Evolutionary conservation across 2,888 invertebrate species (phyloP).

Genomic region (Melieria crassipennis): DNA sequence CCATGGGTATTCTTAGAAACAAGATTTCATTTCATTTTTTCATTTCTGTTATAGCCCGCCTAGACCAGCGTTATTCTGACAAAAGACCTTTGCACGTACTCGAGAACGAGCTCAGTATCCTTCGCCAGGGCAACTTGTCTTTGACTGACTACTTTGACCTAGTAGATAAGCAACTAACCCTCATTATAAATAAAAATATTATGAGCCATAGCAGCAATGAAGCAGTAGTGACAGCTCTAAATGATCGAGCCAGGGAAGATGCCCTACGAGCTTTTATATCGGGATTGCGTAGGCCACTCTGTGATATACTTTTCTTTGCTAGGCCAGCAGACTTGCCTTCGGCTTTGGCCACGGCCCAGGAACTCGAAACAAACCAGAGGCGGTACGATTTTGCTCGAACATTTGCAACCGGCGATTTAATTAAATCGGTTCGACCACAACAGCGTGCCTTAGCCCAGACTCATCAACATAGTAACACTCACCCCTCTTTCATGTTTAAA

Average conservation of each 20-base stretch:
- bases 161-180: conserved; percentile 36
- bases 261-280: conserved; percentile 38
- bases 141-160: conserved; percentile 20
- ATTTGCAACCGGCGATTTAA: conserved; percentile 14
- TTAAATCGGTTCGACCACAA: no score
- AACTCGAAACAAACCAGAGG: conserved; percentile 32
- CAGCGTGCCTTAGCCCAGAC: no score
- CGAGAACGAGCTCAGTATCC: conserved; percentile 10
- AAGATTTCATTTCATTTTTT: conserved; percentile 16
- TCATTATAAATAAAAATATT: conserved; percentile 37
- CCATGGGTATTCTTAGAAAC: conserved; percentile 29
- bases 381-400: conserved; percentile 27
- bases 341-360: conserved; percentile 38
- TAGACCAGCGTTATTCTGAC: conserved; percentile 28
- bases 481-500: no score
- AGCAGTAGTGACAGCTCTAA: conserved; percentile 26
- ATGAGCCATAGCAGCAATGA: conserved; percentile 33
- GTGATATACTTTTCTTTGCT: conserved; percentile 37
- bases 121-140: conserved; percentile 2
- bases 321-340: conserved; percentile 36
- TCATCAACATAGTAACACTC: no score
- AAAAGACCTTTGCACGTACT: conserved; percentile 24
- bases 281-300: conserved; percentile 30
- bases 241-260: conserved; percentile 35
- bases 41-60: conserved; percentile 18